Percentiles rank a stretch among this genome's conserved stretches.
Evolutionary conservation across 2,113 vertebrate species (phyloP).

Genomic region (Artemisiospiza belli): DNA sequence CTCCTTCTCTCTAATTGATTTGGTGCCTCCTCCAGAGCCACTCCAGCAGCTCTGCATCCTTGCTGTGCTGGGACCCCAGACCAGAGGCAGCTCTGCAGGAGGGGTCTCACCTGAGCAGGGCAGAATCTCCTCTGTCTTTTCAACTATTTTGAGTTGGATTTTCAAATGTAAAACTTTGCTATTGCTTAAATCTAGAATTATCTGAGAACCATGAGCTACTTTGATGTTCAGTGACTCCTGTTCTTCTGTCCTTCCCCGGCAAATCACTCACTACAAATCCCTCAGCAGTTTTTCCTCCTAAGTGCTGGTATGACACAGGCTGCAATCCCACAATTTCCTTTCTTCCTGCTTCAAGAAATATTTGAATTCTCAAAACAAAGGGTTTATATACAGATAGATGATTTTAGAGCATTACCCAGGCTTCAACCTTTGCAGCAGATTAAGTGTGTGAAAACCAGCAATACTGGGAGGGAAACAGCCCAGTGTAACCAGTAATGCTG

Average conservation of each 20-base stretch:
- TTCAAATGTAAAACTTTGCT: neutral
- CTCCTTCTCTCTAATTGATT: neutral
- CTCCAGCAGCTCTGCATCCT: neutral
- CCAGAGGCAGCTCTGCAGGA: neutral
- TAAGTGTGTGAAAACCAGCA: neutral
- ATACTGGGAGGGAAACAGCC: neutral
- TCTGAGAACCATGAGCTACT: neutral
- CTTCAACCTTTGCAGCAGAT: neutral
- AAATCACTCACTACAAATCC: neutral
- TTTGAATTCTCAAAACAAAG: neutral
- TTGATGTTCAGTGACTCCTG: neutral
- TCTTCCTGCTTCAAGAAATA: neutral
- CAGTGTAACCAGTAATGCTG: neutral
- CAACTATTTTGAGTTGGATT: neutral
- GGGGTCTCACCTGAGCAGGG: neutral
- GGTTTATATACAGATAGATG: accelerated
- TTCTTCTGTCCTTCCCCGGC: neutral
- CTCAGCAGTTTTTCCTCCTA: neutral
- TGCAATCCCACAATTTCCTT: neutral
- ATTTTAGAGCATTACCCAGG: neutral
- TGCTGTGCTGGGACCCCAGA: no score
- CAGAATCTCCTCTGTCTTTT: neutral
- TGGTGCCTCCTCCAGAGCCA: neutral
- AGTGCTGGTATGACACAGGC: neutral
- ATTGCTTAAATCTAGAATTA: neutral